Percentiles rank a stretch among this genome's conserved stretches.
Conservation (phyloP, 1,140 invertebrate species). For the Drosophila chauvacae region DNA sequence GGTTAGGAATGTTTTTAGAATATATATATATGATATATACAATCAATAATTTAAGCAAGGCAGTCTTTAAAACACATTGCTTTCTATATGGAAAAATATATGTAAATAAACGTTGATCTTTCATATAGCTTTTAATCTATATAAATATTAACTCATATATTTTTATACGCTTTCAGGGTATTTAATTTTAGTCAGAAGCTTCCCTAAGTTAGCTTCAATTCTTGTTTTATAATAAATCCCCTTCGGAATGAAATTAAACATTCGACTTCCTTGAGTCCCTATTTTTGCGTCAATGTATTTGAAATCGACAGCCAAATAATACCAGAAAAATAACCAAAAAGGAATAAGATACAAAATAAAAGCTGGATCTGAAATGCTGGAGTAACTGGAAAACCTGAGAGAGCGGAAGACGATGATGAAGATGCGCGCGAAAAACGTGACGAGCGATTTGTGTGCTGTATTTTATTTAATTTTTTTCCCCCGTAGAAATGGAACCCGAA, state of each 20-base stretch:
- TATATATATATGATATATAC: neutral
- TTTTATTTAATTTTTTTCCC: conserved; percentile 21
- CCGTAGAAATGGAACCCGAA: conserved; percentile 16
- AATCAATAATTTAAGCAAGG: neutral
- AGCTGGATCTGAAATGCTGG: conserved; percentile 13
- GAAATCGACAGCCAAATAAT: conserved; percentile 63
- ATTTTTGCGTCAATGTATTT: too few relatives aligned
- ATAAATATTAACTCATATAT: too few relatives aligned
- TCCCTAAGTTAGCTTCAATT: too few relatives aligned
- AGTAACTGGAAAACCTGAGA: conserved; percentile 1
- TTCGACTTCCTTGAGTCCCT: too few relatives aligned
- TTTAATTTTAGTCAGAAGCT: too few relatives aligned
- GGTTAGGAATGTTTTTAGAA: neutral
- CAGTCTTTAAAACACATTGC: too few relatives aligned
- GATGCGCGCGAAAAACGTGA: conserved; percentile 79
- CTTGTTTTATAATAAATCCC: too few relatives aligned
- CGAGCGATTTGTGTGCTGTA: conserved; percentile 51
- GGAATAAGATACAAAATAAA: conserved; percentile 13
- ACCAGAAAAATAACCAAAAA: conserved; percentile 49
- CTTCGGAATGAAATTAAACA: too few relatives aligned
- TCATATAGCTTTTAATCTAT: too few relatives aligned
- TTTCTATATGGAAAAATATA: too few relatives aligned
- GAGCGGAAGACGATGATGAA: conserved; percentile 62
- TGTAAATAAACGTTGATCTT: too few relatives aligned
- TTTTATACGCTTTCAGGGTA: too few relatives aligned